phyloP scores from a whole-genome alignment of 2,113 vertebrate genomes.

The Speoplatyrhinus poulsoni region DNA sequence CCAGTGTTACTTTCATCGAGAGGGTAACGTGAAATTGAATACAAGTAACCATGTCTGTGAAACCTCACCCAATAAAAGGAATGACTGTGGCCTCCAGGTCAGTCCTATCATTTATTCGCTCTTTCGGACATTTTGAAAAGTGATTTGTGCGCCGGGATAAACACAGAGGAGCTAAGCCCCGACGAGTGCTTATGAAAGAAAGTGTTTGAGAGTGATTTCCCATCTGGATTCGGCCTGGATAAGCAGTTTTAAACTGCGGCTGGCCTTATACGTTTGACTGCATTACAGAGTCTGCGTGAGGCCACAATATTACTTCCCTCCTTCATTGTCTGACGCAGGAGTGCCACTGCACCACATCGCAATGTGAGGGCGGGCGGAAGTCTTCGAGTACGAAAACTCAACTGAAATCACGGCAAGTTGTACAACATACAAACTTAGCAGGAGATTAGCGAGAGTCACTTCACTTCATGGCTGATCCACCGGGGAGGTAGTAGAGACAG shows the following conservation, averaged over 20 bases:
- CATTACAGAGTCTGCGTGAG: constrained; percentile 52
- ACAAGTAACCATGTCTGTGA: constrained; percentile 27
- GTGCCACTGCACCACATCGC: constrained; percentile 11
- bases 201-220: constrained; percentile 68
- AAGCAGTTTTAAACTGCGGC: constrained; percentile 65
- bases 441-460: constrained; percentile 82
- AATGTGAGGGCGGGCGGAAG: not conserved
- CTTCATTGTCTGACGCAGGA: constrained; percentile 43
- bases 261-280: constrained; percentile 57
- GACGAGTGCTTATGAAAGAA: constrained; percentile 63
- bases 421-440: constrained; percentile 76
- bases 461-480: constrained; percentile 39
- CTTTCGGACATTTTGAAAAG: constrained; percentile 47
- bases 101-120: constrained; percentile 41
- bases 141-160: constrained; percentile 56
- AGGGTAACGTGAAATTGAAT: constrained; percentile 37
- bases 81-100: not conserved
- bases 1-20: constrained; percentile 16
- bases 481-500: constrained; percentile 42
- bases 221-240: constrained; percentile 67
- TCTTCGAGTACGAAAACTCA: constrained; percentile 29
- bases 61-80: not conserved
- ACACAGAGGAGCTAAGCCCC: constrained; percentile 52
- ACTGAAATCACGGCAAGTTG: constrained; percentile 41
- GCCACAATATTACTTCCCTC: constrained; percentile 42